Conservation (phyloP, 1,140 invertebrate species). For the Lucilia sericata region DNA sequence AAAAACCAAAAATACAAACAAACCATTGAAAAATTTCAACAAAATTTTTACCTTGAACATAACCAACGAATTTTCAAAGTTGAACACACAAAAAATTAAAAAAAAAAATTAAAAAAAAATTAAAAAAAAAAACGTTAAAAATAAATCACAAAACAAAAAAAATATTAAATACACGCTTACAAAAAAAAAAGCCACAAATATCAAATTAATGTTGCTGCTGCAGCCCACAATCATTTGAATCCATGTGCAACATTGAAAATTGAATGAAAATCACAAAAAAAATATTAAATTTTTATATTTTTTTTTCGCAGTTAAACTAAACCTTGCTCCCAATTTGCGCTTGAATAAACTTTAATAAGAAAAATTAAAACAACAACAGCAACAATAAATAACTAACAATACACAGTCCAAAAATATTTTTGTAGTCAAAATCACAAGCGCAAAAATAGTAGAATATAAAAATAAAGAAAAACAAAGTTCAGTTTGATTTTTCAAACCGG, state of each 20-base stretch:
- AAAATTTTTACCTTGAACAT: constrained; percentile 41
- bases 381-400: neutral
- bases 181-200: constrained; percentile 30
- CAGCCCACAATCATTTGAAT: constrained; percentile 38
- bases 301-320: constrained; percentile 43
- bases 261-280: constrained; percentile 42
- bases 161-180: neutral
- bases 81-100: constrained; percentile 4
- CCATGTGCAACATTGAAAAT: constrained; percentile 31
- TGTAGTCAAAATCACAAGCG: neutral
- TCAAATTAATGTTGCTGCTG: constrained; percentile 13
- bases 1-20: neutral
- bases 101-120: neutral
- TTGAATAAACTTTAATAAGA: constrained; percentile 46
- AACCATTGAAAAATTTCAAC: neutral
- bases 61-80: constrained; percentile 43
- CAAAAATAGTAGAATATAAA: neutral
- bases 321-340: constrained; percentile 50
- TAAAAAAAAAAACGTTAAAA: neutral
- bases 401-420: constrained; percentile 20
- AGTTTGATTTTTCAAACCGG: constrained; percentile 10
- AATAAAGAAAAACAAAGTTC: constrained; percentile 30
- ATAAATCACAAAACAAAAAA: neutral
- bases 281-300: constrained; percentile 5
- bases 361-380: constrained; percentile 22